Percentiles rank a stretch among this genome's conserved stretches.
These are phyloP conservation scores for Salvelinus alpinus DNA, from an alignment of 2,113 vertebrate species.

Conservation along the genomic window DNA sequence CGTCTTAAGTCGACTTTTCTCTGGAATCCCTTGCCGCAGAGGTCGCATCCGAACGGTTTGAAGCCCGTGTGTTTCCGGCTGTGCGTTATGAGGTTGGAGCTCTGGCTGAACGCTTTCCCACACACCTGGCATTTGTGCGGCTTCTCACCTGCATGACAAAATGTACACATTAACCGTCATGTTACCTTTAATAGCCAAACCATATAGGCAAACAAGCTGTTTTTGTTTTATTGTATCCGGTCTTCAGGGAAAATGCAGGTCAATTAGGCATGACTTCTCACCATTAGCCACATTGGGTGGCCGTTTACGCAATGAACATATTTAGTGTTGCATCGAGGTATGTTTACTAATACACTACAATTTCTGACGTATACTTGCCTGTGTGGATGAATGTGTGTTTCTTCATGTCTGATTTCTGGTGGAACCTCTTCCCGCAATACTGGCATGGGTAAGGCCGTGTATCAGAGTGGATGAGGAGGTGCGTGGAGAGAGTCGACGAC, in stretches of 20 bases:
- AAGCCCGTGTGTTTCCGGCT: slow-evolving; percentile 98
- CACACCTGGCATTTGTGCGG: slow-evolving; percentile 99
- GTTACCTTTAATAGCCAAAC: not conserved
- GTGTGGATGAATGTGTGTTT: slow-evolving; percentile 99
- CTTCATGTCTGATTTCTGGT: slow-evolving; percentile 99
- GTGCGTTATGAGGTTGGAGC: slow-evolving; percentile 98
- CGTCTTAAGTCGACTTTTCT: slow-evolving; percentile 95
- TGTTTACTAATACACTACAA: no score
- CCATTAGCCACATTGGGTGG: no score
- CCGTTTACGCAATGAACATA: no score
- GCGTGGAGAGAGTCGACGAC: slow-evolving; percentile 94
- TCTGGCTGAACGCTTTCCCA: slow-evolving; percentile 99
- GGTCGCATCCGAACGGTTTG: slow-evolving; percentile 96
- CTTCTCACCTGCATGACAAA: slow-evolving; percentile 87
- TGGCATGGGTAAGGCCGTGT: slow-evolving; percentile 96
- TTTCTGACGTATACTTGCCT: slow-evolving; percentile 63
- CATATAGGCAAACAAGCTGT: no score
- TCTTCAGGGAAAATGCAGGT: not conserved
- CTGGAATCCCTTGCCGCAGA: slow-evolving; percentile 97
- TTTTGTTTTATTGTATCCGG: no score
- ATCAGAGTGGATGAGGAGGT: slow-evolving; percentile 96
- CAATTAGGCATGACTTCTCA: no score
- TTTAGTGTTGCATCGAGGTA: no score
- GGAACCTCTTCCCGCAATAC: slow-evolving; percentile 97
- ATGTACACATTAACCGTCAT: slow-evolving; percentile 17